A percentile compares a stretch with the other conserved stretches of the same genome.
Evolutionary conservation across 2,888 invertebrate species (phyloP).

Genomic region (Boloria selene): DNA sequence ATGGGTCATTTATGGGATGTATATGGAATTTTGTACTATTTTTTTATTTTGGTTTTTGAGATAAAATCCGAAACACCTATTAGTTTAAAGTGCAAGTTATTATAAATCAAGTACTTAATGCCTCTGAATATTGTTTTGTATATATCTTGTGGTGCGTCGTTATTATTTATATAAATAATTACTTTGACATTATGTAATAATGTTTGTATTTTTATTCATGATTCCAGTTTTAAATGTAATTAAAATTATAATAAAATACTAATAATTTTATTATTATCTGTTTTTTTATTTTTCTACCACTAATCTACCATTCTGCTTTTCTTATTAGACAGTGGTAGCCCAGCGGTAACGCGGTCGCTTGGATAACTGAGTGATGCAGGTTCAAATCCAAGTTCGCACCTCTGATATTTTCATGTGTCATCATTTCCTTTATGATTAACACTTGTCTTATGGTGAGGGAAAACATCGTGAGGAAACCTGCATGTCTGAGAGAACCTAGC

Average conservation of each 20-base stretch:
- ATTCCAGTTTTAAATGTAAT: constrained; percentile 43
- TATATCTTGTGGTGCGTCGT: constrained; percentile 39
- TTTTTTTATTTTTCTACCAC: constrained; percentile 2
- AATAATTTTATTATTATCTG: constrained; percentile 36
- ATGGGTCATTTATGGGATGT: too few species aligned
- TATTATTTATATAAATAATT: constrained; percentile 31
- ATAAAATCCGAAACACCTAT: neutral
- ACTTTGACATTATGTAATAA: constrained; percentile 37
- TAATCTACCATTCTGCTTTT: neutral
- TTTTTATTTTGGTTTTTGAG: too few species aligned
- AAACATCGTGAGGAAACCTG: too few species aligned
- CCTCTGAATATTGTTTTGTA: constrained; percentile 27
- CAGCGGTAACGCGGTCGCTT: too few species aligned
- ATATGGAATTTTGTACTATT: too few species aligned
- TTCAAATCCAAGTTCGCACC: too few species aligned
- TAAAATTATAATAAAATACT: constrained; percentile 43
- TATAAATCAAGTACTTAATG: constrained; percentile 28
- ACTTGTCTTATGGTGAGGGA: too few species aligned
- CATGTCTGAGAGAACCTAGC: too few species aligned
- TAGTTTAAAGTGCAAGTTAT: neutral
- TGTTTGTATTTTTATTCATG: constrained; percentile 37
- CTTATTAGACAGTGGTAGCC: too few species aligned
- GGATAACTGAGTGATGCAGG: too few species aligned
- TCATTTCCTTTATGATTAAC: too few species aligned
- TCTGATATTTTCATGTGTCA: too few species aligned